Base-by-base conservation (phyloP, 2,113 vertebrate genomes). In the Platycercus adscitus region DNA sequence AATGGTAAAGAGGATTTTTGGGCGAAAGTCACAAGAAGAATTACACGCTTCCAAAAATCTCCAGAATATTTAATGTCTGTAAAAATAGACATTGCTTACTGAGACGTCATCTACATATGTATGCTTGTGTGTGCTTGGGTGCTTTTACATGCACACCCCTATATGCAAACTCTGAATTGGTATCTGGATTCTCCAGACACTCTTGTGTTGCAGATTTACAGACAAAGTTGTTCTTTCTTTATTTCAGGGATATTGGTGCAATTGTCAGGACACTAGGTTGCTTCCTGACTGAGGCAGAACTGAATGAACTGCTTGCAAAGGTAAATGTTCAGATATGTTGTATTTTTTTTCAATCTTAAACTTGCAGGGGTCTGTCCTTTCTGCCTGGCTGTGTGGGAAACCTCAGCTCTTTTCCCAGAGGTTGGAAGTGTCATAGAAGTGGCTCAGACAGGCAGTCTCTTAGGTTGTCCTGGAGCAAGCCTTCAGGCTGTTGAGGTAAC, bases 251-350 rank as follows among this genome's bases (percentile, higher is more conserved):
- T 93, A 97, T 99, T 35, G 98, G 99, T 55, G 99, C 98, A 56
- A 98, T 99, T 81, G 93, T 99, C 79, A 98, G 98, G 71, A 99
- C 99, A 9, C 95, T 99, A 37, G 99, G 99, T 31, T 99, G 99
- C 95, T 99, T 98, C 86, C 99, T 99, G 18, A 98, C 96, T 46
- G 99, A 99, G 96, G 97, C 97, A 55, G 98, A 99, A 84, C 95
- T 99, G 5, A 98, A 99, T 28, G 98, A 98, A 24, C 95, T 99
- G 56, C 97, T 99, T 70, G 97, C 97, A 71, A 97, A 99, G 98
- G 99, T 99, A 88, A 97, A 97, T 50, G 4, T 64, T 86, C 86
- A 60, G 3, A n/a, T 53, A 4, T 52, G 53, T 47, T 85, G 17
- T 64, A 13, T 26, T 44, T 81, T 71, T 60, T 91, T 84, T 31